Percentiles rank a stretch among this genome's conserved stretches.
These are phyloP conservation scores for Belonocnema kinseyi DNA, from an alignment of 1,140 invertebrate genomes.

Conservation along the genomic window DNA sequence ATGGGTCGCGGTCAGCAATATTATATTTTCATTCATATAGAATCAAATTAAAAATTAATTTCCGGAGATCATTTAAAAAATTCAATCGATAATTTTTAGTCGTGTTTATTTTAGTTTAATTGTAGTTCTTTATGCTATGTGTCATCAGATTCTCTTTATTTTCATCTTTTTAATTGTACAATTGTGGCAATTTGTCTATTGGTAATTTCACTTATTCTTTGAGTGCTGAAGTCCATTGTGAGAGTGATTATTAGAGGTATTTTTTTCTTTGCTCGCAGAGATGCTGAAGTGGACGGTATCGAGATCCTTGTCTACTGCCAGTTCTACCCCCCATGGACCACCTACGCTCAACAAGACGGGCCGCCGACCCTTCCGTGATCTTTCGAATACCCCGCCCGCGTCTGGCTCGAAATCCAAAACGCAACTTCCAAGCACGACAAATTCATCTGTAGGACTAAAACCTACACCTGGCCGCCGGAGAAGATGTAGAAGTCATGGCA, in stretches of 20 bases:
- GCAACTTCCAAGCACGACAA: constrained; percentile 28
- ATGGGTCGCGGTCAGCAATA: no score
- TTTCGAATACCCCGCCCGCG: constrained; percentile 71
- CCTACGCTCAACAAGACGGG: constrained; percentile 58
- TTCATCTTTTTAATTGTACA: no score
- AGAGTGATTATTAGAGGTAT: background rate
- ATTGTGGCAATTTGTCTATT: background rate
- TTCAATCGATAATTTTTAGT: no score
- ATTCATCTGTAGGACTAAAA: constrained; percentile 42
- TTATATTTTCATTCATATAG: no score
- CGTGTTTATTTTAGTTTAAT: no score
- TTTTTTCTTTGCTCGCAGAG: constrained; percentile 50
- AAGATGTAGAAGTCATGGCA: constrained; percentile 70
- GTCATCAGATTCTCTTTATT: no score
- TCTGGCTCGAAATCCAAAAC: constrained; percentile 51
- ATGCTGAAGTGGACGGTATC: constrained; percentile 76
- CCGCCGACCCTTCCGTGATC: constrained; percentile 68
- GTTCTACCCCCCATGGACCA: constrained; percentile 68
- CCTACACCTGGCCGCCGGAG: constrained; percentile 62
- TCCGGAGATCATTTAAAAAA: no score
- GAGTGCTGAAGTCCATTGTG: background rate
- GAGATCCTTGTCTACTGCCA: constrained; percentile 70
- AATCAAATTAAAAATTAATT: no score
- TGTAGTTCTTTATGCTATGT: no score
- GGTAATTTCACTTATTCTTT: background rate